Evolutionary conservation across 2,888 invertebrate species (phyloP), one percentile per base, ranked within the genome.

Genomic region (Helleia helle): DNA sequence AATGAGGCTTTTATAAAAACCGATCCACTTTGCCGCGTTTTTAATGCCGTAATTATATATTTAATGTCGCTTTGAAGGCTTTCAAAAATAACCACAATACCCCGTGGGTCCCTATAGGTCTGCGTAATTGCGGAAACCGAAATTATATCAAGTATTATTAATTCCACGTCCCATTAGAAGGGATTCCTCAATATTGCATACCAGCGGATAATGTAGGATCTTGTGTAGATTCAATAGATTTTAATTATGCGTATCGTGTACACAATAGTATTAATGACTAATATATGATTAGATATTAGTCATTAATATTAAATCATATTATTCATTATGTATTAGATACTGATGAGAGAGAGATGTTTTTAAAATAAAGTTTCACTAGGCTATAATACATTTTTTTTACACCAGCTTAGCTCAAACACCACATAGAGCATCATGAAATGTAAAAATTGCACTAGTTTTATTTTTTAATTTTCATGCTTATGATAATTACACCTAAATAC

Each of bases 81-180:
- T 58, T 64, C 56, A 58, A 52, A 7, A 65, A 71, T 59, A 59
- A 64, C 65, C 67, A 69, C 62, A 60, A 63, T 68, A 60, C 47
- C 56, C 58, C n/a, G 58, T 11, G 39, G 31, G 50, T 59, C 57
- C 61, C 74, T 74, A 75, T 76, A 72, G 73, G 55, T 34, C 57
- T n/a, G n/a, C 58, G 71, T 69, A 65, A 74, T 73, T 72, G 58
- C 56, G 58, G 59, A 62, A 61, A 41, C 56, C 56, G 55, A 74
- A 71, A 74, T 75, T 71, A 68, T 71, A 73, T 73, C 59, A 72
- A 72, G 67, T 65, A 34, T 34, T 71, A 69, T 73, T 72, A 73
- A 72, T 70, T 73, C 67, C 61, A 60, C 62, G 69, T 71, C n/a
- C n/a, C 26, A 61, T 62, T 70, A 65, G 59, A 61, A 67, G 59